These are phyloP conservation scores for Heliornis fulica DNA, from an alignment of 2,113 vertebrate species.

Conservation along the genomic window DNA sequence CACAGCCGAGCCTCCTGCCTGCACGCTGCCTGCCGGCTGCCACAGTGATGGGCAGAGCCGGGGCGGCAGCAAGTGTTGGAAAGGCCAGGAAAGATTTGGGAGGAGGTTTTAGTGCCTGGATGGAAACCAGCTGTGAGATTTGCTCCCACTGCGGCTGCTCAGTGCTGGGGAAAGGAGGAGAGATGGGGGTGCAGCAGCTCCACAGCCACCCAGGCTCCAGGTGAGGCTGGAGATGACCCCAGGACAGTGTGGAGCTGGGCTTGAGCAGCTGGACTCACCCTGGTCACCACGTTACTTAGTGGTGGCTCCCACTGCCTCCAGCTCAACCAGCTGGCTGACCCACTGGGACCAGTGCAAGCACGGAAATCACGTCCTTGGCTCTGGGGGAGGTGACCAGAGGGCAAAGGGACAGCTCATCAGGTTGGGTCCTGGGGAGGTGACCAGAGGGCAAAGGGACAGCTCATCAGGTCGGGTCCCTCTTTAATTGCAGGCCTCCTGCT, in stretches of 20 bases:
- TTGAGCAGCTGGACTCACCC: rapidly evolving
- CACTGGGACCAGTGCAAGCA: not conserved
- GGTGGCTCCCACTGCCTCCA: not conserved
- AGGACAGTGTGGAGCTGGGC: not conserved
- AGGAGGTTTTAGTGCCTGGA: not conserved
- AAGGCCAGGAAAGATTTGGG: not conserved
- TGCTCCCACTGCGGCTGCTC: not conserved
- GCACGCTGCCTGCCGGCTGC: not conserved
- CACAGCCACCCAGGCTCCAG: rapidly evolving
- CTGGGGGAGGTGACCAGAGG: too few relatives aligned
- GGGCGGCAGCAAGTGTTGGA: not conserved
- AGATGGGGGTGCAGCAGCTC: not conserved
- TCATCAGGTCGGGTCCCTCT: not conserved
- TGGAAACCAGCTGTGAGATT: not conserved
- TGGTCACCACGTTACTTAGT: not conserved
- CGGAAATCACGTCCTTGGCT: too few relatives aligned
- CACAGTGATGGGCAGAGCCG: not conserved
- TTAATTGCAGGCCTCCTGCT: not conserved
- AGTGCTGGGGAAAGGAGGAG: not conserved
- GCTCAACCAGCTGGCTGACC: not conserved
- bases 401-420: too few relatives aligned
- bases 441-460: not conserved
- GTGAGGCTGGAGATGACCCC: not conserved
- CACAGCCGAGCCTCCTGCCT: not conserved
- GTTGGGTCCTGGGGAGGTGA: not conserved